A percentile compares a stretch with the other conserved stretches of the same genome.
These are phyloP conservation scores for Syngnathus typhle DNA, from an alignment of 2,113 vertebrate genomes.

Conservation along the genomic window DNA sequence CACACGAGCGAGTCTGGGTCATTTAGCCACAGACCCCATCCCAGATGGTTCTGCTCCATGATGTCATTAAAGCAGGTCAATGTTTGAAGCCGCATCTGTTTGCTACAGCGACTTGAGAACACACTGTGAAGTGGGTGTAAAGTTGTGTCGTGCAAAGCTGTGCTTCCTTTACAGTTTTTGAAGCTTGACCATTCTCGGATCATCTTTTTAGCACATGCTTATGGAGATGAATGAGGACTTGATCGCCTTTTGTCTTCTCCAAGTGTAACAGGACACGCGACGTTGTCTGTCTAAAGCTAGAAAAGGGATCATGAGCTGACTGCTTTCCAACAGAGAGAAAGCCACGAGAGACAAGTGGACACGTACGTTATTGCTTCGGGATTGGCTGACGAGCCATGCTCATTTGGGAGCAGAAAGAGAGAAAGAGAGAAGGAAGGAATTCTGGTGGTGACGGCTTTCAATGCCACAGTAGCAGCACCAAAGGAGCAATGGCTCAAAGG, in stretches of 20 bases:
- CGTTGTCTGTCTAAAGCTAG: slow-evolving; percentile 13
- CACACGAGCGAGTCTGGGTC: not conserved
- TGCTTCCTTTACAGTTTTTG: not conserved
- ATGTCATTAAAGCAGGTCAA: not conserved
- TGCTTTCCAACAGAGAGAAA: slow-evolving; percentile 7
- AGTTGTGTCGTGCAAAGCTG: not conserved
- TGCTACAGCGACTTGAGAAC: not conserved
- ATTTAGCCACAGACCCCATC: slow-evolving; percentile 4
- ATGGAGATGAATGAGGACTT: not conserved
- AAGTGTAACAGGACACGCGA: not conserved
- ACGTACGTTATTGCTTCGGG: slow-evolving; percentile 39
- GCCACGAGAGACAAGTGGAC: too few relatives aligned
- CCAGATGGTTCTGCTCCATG: slow-evolving; percentile 11
- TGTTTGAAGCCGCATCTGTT: not conserved
- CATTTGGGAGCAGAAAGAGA: too few relatives aligned
- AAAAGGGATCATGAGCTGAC: not conserved
- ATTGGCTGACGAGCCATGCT: too few relatives aligned
- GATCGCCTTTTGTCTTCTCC: not conserved
- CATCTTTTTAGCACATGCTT: not conserved
- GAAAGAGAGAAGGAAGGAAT: too few relatives aligned
- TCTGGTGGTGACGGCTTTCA: too few relatives aligned
- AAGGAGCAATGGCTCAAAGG: too few relatives aligned
- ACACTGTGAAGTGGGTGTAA: not conserved
- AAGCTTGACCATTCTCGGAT: not conserved
- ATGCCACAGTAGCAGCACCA: too few relatives aligned